phyloP scores from a whole-genome alignment of 2,888 invertebrate genomes.

The Nasonia oneida region DNA sequence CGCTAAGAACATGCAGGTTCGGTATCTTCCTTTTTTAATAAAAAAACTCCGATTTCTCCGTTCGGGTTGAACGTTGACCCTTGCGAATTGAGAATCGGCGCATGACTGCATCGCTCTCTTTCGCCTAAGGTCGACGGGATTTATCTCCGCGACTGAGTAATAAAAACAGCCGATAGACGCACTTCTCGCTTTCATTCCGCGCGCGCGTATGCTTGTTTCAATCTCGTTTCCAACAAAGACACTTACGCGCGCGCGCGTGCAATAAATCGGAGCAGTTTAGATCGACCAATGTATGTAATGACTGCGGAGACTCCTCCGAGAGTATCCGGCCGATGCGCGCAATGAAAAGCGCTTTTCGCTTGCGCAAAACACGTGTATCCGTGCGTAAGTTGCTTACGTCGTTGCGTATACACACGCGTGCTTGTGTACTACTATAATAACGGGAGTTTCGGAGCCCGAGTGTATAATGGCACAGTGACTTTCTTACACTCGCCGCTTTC shows the following conservation, averaged over 20 bases:
- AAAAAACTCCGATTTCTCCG: neutral
- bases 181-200: neutral
- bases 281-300: no score
- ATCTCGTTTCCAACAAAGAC: neutral
- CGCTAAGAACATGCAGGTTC: slow-evolving; percentile 69
- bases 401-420: neutral
- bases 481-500: neutral
- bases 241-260: neutral
- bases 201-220: neutral
- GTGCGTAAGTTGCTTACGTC: neutral
- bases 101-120: neutral
- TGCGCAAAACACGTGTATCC: neutral
- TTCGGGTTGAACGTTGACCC: neutral
- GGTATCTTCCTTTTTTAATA: neutral
- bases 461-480: neutral
- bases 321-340: neutral
- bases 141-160: neutral
- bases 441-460: neutral
- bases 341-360: neutral
- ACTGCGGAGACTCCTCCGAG: no score
- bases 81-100: neutral
- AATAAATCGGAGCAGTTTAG: neutral
- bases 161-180: neutral
- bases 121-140: neutral
- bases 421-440: neutral